Evolutionary conservation across 1,140 invertebrate species (phyloP).

Genomic region (Magallana angulata): DNA sequence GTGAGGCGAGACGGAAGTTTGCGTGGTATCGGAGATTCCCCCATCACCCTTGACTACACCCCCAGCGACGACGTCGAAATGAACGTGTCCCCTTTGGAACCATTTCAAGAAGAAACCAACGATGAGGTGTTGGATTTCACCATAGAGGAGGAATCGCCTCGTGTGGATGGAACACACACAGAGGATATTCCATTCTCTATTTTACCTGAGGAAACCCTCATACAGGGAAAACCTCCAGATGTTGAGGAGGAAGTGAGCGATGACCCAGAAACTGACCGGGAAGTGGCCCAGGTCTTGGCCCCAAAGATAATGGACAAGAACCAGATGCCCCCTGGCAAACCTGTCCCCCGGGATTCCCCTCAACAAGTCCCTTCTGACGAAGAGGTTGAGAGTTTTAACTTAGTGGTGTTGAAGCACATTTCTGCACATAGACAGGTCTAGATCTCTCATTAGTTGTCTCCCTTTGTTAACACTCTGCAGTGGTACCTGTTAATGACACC

Average conservation of each 20-base stretch:
- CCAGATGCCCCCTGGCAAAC: neutral
- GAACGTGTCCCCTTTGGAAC: neutral
- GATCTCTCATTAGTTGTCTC: neutral
- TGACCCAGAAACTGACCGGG: constrained; percentile 36
- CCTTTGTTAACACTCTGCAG: neutral
- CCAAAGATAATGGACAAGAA: neutral
- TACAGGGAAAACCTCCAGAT: neutral
- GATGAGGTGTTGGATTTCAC: constrained; percentile 1
- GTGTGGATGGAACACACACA: neutral
- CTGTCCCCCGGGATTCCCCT: neutral
- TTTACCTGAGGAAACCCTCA: neutral
- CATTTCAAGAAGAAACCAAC: neutral
- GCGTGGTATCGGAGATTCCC: constrained; percentile 16
- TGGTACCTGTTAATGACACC: neutral
- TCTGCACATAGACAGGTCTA: constrained; percentile 24
- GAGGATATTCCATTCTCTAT: neutral
- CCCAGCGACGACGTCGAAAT: constrained; percentile 11
- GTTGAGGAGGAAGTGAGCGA: neutral
- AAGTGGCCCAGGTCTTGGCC: constrained; percentile 10
- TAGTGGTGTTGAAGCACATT: constrained; percentile 28
- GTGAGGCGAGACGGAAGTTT: constrained; percentile 8
- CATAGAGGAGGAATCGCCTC: neutral
- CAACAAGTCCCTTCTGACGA: constrained; percentile 22
- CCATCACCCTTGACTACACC: constrained; percentile 3
- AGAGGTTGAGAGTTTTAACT: constrained; percentile 36